Evolutionary conservation across 1,140 invertebrate genomes (phyloP), one percentile per base, ranked within the genome.

Genomic region (Camponotus vicinus): DNA sequence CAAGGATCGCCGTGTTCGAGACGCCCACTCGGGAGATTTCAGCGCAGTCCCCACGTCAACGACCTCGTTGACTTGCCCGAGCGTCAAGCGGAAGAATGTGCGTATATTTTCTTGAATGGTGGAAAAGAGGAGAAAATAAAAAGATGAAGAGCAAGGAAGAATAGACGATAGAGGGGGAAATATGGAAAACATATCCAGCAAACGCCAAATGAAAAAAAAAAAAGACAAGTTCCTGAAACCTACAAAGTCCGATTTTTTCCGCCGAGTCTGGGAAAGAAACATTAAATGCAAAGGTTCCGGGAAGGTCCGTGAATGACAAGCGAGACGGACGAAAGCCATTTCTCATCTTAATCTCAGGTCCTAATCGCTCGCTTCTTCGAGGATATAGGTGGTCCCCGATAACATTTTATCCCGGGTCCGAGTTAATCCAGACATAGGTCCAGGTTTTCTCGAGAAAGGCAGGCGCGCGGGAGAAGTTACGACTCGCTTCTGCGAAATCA

Each of bases 21-120:
- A 86, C 86, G 84, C 83, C 86, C 83, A 90, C 86, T 73, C 88
- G 89, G 32, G 42, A 85, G 83, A 78, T 88, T 90, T 90, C 75
- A 90, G 78, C 70, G 73, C 83, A 90, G 69, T 83, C 83, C 55
- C 63, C 76, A 70, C 89, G 89, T 91, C 89, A 90, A 91, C 83
- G 89, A 91, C 89, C 89, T 90, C 86, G 80, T 87, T 69, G 79
- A 52, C 49, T 57, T 80, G 76, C 40, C 34, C 80, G 75, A 79
- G 69, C 34, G 42, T 37, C 76, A 55, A 85, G 34, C 75, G 40
- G 37, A 61, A 76, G 61, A 82, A 73, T 27, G 27, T 27, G 6
- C 11, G 42, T 52, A 27, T 64, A 18, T 88, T 90, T 90, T 42
- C 83, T 57, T 37, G 42, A 70, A 79, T 73, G 63, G 61, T 34